phyloP scores from a whole-genome alignment of 1,140 invertebrate species.

The Protaetia brevitarsis region DNA sequence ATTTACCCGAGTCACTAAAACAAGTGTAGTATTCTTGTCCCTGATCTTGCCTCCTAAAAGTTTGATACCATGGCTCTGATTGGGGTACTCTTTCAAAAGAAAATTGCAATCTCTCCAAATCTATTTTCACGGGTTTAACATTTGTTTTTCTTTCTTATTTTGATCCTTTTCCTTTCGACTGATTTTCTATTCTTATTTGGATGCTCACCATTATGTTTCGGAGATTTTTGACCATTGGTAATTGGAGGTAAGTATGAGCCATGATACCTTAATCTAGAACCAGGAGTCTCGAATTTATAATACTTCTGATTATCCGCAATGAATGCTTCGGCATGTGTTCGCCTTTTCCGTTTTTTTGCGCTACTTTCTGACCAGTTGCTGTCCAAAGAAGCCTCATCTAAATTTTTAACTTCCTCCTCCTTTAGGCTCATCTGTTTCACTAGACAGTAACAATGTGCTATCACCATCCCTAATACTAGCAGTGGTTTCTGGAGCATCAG shows the following conservation, averaged over 20 bases:
- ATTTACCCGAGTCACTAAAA: constrained; percentile 50
- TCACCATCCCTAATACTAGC: constrained; percentile 23
- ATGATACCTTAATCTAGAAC: constrained; percentile 50
- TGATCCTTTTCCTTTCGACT: constrained; percentile 22
- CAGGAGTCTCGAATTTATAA: constrained; percentile 61
- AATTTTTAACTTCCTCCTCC: constrained; percentile 23
- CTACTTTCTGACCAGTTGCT: constrained; percentile 36
- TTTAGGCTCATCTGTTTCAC: constrained; percentile 28
- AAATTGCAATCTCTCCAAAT: constrained; percentile 59
- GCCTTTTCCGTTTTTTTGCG: constrained; percentile 49
- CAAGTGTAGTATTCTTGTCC: constrained; percentile 57
- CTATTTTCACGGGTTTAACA: constrained; percentile 20
- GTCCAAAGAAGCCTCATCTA: constrained; percentile 43
- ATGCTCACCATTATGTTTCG: constrained; percentile 41
- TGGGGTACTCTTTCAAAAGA: constrained; percentile 71
- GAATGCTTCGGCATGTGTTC: constrained; percentile 58
- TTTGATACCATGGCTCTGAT: constrained; percentile 74
- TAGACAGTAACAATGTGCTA: constrained; percentile 28
- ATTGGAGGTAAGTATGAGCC: constrained; percentile 40
- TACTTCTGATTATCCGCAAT: constrained; percentile 61
- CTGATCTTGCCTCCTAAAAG: constrained; percentile 70
- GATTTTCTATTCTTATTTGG: constrained; percentile 22
- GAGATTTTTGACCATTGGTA: constrained; percentile 28
- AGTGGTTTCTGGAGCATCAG: constrained; percentile 37
- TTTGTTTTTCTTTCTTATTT: not conserved